phyloP scores from a whole-genome alignment of 2,888 invertebrate genomes.

The Syritta pipiens region DNA sequence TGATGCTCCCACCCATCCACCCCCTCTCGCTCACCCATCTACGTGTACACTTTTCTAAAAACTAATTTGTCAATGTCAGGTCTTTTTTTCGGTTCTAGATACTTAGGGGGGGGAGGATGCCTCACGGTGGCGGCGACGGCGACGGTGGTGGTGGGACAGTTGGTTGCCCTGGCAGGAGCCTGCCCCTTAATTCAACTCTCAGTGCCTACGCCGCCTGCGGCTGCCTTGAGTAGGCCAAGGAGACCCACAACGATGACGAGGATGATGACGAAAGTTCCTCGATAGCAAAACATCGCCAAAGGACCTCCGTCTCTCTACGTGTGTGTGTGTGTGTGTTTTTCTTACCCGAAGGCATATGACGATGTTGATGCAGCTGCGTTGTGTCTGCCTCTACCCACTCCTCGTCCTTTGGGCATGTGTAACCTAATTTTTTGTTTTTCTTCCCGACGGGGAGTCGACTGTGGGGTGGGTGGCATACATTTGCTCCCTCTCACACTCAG shows the following conservation, averaged over 20 bases:
- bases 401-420: slow-evolving; percentile 3
- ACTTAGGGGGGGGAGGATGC: too few species aligned
- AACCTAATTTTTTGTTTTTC: slow-evolving; percentile 24
- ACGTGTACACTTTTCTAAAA: slow-evolving; percentile 28
- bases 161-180: neutral
- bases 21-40: neutral
- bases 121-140: too few species aligned
- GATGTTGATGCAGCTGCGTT: slow-evolving; percentile 47
- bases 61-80: slow-evolving; percentile 61
- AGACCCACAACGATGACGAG: slow-evolving; percentile 4
- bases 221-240: slow-evolving; percentile 48
- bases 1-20: neutral
- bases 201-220: slow-evolving; percentile 27
- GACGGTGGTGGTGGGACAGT: neutral
- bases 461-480: slow-evolving; percentile 42
- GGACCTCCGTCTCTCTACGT: neutral
- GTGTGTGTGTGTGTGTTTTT: slow-evolving; percentile 1
- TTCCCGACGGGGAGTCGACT: slow-evolving; percentile 14
- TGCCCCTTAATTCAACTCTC: slow-evolving; percentile 19
- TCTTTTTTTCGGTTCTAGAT: slow-evolving; percentile 3
- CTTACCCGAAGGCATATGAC: slow-evolving; percentile 12
- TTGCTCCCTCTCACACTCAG: too few species aligned
- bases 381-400: neutral
- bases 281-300: slow-evolving; percentile 18
- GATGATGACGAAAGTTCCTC: slow-evolving; percentile 36